Conservation (phyloP, 2,888 invertebrate genomes). For the Neoaliturus tenellus region DNA sequence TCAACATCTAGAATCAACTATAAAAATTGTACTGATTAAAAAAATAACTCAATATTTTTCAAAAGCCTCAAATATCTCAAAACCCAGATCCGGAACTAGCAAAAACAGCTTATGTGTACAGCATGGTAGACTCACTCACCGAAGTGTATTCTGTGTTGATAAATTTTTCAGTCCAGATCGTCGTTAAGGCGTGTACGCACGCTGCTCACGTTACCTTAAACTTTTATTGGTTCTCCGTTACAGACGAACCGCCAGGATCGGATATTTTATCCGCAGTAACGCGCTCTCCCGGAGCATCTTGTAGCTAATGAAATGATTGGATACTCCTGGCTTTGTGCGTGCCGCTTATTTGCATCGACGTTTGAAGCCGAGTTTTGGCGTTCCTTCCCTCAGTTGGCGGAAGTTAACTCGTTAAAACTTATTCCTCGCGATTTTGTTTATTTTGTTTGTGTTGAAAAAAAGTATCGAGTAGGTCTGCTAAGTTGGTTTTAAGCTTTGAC, state of each 20-base stretch:
- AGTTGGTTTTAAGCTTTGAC: not conserved
- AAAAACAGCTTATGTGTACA: no score
- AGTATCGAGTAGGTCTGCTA: not conserved
- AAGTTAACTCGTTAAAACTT: constrained; percentile 30
- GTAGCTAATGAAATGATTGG: not conserved
- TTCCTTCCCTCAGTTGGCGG: constrained; percentile 4
- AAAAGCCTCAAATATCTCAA: no score
- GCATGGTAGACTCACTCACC: no score
- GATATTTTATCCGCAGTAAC: not conserved
- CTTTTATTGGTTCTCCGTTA: not conserved
- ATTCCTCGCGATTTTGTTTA: constrained; percentile 9
- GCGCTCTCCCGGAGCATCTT: not conserved
- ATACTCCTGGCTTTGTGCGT: constrained; percentile 4
- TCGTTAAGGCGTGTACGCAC: no score
- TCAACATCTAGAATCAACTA: no score
- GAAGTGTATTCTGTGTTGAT: no score
- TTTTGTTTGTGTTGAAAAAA: not conserved
- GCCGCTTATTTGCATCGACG: not conserved
- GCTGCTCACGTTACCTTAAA: no score
- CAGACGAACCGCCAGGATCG: not conserved
- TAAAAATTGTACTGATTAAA: no score
- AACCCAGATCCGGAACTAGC: no score
- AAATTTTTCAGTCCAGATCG: no score
- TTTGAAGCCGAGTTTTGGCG: not conserved
- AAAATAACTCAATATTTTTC: no score